Conservation (phyloP, 53 echinoderm and acorn worm species). For the Luidia sarsii region DNA sequence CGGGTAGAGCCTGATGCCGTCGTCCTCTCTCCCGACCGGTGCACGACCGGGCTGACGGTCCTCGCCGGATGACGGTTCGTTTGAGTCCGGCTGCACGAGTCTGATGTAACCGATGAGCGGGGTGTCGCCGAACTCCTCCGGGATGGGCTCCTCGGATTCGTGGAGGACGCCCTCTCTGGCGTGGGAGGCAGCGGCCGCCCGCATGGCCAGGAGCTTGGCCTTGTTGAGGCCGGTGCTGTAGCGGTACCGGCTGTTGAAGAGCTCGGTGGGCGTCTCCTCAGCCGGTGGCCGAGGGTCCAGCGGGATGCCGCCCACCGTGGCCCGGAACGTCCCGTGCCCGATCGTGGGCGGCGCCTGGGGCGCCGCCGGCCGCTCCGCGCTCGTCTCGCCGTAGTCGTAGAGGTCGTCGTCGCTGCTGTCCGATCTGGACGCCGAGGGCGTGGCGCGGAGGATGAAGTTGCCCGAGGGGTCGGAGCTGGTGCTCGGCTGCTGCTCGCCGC, state of each 20-base stretch:
- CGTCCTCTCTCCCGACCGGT: background rate
- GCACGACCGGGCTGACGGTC: background rate
- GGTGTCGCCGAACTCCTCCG: slow-evolving; percentile 12
- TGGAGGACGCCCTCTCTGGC: slow-evolving; percentile 35
- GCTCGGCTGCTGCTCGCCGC: background rate
- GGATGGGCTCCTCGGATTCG: slow-evolving; percentile 10
- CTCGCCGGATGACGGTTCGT: background rate
- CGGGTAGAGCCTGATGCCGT: slow-evolving; percentile 9
- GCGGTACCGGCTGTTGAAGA: slow-evolving; percentile 49
- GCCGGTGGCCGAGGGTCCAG: slow-evolving; percentile 18
- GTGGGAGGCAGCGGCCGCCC: slow-evolving; percentile 50
- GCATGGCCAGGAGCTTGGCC: slow-evolving; percentile 55
- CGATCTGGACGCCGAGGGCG: slow-evolving; percentile 64
- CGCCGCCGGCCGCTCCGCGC: slow-evolving; percentile 9
- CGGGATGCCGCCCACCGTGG: slow-evolving; percentile 45
- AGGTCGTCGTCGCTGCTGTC: slow-evolving; percentile 95
- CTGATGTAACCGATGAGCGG: slow-evolving; percentile 54
- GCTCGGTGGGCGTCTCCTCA: slow-evolving; percentile 40
- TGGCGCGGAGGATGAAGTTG: slow-evolving; percentile 70
- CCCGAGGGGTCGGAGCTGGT: slow-evolving; percentile 34
- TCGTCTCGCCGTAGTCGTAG: slow-evolving; percentile 82
- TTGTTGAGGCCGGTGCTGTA: slow-evolving; percentile 55
- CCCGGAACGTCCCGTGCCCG: slow-evolving; percentile 40
- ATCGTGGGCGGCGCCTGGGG: slow-evolving; percentile 22
- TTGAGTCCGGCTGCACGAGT: slow-evolving; percentile 45